A percentile compares a stretch with the other conserved stretches of the same genome.
phyloP scores from a whole-genome alignment of 2,113 vertebrate genomes.

The Tautogolabrus adspersus region DNA sequence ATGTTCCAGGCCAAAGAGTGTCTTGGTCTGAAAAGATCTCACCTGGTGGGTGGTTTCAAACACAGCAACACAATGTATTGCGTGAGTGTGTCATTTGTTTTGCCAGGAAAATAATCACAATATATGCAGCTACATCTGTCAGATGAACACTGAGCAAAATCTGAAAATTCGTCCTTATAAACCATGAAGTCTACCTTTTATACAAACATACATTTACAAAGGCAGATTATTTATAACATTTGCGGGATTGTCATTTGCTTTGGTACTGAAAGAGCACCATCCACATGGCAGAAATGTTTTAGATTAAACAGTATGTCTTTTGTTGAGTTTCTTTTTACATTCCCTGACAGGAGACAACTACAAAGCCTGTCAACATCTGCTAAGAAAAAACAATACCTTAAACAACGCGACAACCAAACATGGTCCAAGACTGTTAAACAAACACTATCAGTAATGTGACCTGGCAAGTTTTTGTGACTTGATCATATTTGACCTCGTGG shows the following conservation, averaged over 20 bases:
- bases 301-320: not conserved
- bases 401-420: not conserved
- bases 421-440: not conserved
- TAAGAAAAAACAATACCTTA: too few relatives aligned
- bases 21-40: slow-evolving; percentile 3
- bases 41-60: slow-evolving; percentile 1
- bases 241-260: not conserved
- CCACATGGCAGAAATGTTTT: not conserved
- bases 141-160: not conserved
- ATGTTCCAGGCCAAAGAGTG: not conserved
- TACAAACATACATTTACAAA: not conserved
- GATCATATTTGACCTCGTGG: not conserved
- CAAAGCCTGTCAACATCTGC: too few relatives aligned
- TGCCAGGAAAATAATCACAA: not conserved
- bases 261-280: not conserved
- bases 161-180: not conserved
- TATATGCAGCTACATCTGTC: not conserved
- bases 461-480: not conserved
- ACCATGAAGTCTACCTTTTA: not conserved
- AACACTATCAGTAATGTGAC: not conserved
- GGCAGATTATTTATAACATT: not conserved
- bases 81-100: slow-evolving; percentile 6
- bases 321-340: too few relatives aligned
- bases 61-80: not conserved
- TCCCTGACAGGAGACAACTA: too few relatives aligned